phyloP scores from a whole-genome alignment of 2,888 invertebrate species.

The Microctonus brassicae region DNA sequence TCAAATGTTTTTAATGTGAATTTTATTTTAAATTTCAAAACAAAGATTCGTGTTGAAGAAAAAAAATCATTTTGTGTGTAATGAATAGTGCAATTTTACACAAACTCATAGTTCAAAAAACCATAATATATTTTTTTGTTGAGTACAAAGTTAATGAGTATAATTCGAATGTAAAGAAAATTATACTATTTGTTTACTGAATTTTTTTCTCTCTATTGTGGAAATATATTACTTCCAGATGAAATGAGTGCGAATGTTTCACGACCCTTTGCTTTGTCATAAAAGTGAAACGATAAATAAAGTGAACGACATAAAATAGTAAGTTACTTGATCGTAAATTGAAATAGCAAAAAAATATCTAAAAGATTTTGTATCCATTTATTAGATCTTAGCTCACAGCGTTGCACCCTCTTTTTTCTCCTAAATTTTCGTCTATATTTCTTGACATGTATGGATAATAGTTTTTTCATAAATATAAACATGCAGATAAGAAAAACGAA shows the following conservation, averaged over 20 bases:
- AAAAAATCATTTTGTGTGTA: too few species aligned
- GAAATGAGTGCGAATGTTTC: slow-evolving; percentile 12
- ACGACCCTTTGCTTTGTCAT: slow-evolving; percentile 5
- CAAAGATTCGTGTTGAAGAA: too few species aligned
- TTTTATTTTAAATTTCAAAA: too few species aligned
- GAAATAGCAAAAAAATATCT: neutral
- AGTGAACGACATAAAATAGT: neutral
- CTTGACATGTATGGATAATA: neutral
- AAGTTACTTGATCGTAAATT: slow-evolving; percentile 15
- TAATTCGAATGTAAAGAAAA: neutral
- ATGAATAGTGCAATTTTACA: too few species aligned
- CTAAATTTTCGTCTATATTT: neutral
- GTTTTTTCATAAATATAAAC: neutral
- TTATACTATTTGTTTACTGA: neutral
- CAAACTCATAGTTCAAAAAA: too few species aligned
- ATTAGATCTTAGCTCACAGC: neutral
- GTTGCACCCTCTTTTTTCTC: neutral
- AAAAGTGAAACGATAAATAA: slow-evolving; percentile 17
- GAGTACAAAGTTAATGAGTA: too few species aligned
- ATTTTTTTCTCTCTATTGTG: neutral
- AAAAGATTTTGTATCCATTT: slow-evolving; percentile 2
- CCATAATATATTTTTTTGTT: too few species aligned
- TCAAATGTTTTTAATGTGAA: too few species aligned
- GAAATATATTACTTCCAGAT: neutral
- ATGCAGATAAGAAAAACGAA: too few species aligned